Evolutionary conservation across 2,797 vertebrate species (phyloP).

Genomic region (Apogon hyalosoma): DNA sequence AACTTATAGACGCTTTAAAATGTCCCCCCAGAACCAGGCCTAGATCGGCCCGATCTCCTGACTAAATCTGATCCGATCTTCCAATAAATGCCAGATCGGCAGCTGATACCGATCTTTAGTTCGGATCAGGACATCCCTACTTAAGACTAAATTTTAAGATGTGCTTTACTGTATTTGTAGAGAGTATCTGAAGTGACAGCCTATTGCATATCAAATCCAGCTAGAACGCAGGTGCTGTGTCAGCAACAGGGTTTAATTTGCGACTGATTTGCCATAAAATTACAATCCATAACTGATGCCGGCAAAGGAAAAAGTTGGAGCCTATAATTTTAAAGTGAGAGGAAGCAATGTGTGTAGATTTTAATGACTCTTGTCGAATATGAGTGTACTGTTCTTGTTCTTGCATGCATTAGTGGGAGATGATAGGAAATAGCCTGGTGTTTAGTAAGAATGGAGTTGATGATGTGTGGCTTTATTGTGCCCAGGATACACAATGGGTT

Average conservation of each 20-base stretch:
- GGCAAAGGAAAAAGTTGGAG: constrained; percentile 10
- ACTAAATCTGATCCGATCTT: too few relatives aligned
- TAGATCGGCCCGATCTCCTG: too few relatives aligned
- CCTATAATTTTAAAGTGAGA: not conserved
- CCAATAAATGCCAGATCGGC: too few relatives aligned
- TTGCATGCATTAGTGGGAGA: constrained; percentile 9
- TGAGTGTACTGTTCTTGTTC: constrained; percentile 2
- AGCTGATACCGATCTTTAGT: too few relatives aligned
- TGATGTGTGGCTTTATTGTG: constrained; percentile 31
- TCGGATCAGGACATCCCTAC: too few relatives aligned
- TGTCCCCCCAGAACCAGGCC: too few relatives aligned
- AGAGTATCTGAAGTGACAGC: too few relatives aligned
- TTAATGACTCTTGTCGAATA: constrained; percentile 4
- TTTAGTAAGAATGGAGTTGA: constrained; percentile 27
- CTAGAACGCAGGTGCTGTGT: not conserved
- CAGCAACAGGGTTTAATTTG: not conserved
- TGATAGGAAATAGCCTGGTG: constrained; percentile 22
- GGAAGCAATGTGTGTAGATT: not conserved
- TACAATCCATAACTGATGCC: constrained; percentile 3
- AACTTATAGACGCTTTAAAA: too few relatives aligned
- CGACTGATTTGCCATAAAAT: constrained; percentile 3
- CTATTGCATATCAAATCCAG: too few relatives aligned
- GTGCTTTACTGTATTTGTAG: too few relatives aligned
- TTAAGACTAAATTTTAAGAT: too few relatives aligned
- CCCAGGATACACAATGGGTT: constrained; percentile 22